Percentiles rank a stretch among this genome's conserved stretches.
Conservation (phyloP, 1,140 invertebrate species). For the Drosophila fuyamai region DNA sequence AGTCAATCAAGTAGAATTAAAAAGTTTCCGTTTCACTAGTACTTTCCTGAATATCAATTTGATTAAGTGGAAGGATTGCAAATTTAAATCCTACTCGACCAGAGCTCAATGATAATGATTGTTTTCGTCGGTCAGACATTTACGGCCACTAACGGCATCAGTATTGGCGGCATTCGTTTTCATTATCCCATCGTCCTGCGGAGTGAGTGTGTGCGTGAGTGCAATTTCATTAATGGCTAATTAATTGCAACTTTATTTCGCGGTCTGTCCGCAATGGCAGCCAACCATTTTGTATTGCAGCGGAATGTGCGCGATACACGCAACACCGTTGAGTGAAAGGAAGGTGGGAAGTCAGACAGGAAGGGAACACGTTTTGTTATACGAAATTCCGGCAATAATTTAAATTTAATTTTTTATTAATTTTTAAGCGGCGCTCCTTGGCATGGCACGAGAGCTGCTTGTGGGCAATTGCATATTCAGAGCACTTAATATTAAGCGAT, state of each 20-base stretch:
- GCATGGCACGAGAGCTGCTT: constrained; percentile 50
- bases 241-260: constrained; percentile 74
- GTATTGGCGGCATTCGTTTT: constrained; percentile 45
- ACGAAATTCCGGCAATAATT: constrained; percentile 65
- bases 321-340: constrained; percentile 11
- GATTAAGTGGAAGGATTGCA: constrained; percentile 40
- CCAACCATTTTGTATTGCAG: constrained; percentile 47
- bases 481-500: constrained; percentile 57
- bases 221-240: constrained; percentile 65
- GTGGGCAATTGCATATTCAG: constrained; percentile 29
- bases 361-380: constrained; percentile 68
- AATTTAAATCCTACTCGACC: constrained; percentile 16
- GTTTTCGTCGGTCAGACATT: constrained; percentile 35
- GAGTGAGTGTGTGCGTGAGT: constrained; percentile 14
- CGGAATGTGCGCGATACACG: constrained; percentile 60
- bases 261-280: constrained; percentile 35
- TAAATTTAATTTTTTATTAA: constrained; percentile 70
- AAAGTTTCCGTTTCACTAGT: constrained; percentile 26
- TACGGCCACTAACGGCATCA: constrained; percentile 40
- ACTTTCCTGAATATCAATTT: constrained; percentile 9
- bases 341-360: constrained; percentile 16
- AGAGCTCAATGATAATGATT: constrained; percentile 17
- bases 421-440: constrained; percentile 56
- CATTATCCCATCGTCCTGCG: constrained; percentile 29
- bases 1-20: constrained; percentile 12